Conservation (phyloP, 2,888 invertebrate genomes). For the Tenthredo livida region DNA sequence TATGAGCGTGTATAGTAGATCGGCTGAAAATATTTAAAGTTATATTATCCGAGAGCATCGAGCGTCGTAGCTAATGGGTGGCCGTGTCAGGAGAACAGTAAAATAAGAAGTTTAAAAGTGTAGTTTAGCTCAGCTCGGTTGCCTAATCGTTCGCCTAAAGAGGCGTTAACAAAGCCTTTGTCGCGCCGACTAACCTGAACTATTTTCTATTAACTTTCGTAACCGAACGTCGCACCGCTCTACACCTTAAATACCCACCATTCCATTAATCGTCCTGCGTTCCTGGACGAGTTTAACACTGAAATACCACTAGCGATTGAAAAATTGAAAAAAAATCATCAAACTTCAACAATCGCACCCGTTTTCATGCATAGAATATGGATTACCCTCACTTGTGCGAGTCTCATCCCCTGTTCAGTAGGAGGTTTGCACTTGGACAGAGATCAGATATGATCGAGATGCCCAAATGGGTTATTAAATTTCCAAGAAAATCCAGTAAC, state of each 20-base stretch:
- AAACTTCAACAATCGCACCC: not conserved
- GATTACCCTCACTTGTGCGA: not conserved
- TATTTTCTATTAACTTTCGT: constrained; percentile 55
- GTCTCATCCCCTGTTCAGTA: not conserved
- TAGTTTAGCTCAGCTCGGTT: constrained; percentile 43
- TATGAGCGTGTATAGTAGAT: not conserved
- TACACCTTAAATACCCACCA: not conserved
- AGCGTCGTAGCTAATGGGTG: constrained; percentile 22
- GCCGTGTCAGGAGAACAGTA: constrained; percentile 29
- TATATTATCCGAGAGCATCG: constrained; percentile 4
- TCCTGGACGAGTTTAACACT: not conserved
- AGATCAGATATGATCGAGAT: not conserved
- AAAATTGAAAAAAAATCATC: too few relatives aligned
- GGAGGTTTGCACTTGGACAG: not conserved
- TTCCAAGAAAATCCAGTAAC: not conserved
- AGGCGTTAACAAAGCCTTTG: constrained; percentile 55
- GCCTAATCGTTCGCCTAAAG: constrained; percentile 53
- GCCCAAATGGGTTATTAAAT: not conserved
- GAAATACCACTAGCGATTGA: not conserved
- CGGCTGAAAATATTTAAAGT: not conserved
- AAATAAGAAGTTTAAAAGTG: constrained; percentile 45
- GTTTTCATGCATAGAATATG: not conserved
- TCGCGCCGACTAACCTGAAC: constrained; percentile 40
- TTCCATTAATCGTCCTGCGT: constrained; percentile 9
- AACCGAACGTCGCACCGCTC: constrained; percentile 29